Evolutionary conservation across 2,797 vertebrate species (phyloP).

Genomic region (Peromyscus attwateri): DNA sequence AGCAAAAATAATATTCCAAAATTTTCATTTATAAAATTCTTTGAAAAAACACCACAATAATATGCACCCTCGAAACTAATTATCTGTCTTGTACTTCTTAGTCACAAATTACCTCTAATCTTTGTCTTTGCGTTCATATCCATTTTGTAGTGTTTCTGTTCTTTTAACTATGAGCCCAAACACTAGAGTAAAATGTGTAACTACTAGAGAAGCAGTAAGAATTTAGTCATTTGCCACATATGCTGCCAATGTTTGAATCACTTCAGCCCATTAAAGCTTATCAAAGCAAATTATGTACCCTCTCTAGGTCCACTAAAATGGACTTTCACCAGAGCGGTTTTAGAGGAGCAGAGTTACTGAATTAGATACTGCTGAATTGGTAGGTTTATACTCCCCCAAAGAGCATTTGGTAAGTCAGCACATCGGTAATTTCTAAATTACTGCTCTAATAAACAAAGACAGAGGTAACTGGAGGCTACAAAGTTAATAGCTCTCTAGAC

Average conservation of each 20-base stretch:
- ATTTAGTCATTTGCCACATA: slow-evolving; percentile 50
- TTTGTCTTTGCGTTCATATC: slow-evolving; percentile 47
- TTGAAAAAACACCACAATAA: background rate
- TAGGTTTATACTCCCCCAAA: slow-evolving; percentile 76
- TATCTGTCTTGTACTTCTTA: slow-evolving; percentile 50
- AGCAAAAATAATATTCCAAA: background rate
- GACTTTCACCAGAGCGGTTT: slow-evolving; percentile 60
- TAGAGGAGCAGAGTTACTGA: slow-evolving; percentile 67
- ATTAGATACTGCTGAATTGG: slow-evolving; percentile 77
- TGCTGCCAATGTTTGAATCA: slow-evolving; percentile 32
- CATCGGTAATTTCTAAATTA: slow-evolving; percentile 76
- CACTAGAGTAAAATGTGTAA: slow-evolving; percentile 35
- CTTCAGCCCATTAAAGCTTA: slow-evolving; percentile 53
- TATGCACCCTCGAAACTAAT: slow-evolving; percentile 39
- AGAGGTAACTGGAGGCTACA: slow-evolving; percentile 67
- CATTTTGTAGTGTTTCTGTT: slow-evolving; percentile 12
- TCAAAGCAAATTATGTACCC: slow-evolving; percentile 70
- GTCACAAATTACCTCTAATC: slow-evolving; percentile 51
- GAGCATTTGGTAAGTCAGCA: slow-evolving; percentile 78
- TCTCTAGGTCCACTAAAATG: slow-evolving; percentile 60
- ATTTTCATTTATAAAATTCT: slow-evolving; percentile 47
- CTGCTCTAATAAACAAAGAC: slow-evolving; percentile 75
- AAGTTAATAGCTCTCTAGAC: slow-evolving; percentile 62
- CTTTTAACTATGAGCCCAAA: slow-evolving; percentile 29
- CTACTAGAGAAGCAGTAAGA: slow-evolving; percentile 17